These are phyloP conservation scores for Pterobdella sp. DNA, from an alignment of 2,888 invertebrate genomes.

Conservation along the genomic window DNA sequence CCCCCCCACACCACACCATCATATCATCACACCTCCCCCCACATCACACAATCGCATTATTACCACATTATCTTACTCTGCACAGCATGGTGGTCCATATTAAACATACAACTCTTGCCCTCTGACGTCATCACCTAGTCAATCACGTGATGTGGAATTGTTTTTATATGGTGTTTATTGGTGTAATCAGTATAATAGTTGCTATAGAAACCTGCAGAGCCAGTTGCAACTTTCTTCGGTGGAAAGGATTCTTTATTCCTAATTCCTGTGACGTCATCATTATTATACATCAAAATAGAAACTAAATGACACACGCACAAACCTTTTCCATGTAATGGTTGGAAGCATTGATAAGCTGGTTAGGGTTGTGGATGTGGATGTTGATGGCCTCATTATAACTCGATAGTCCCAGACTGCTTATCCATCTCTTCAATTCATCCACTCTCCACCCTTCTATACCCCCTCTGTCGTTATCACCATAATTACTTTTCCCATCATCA, in stretches of 20 bases:
- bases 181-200: too few relatives aligned
- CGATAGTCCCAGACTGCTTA: constrained; percentile 50
- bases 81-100: constrained; percentile 62
- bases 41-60: too few relatives aligned
- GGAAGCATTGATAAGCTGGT: constrained; percentile 68
- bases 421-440: too few relatives aligned
- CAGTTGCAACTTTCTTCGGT: constrained; percentile 81
- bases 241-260: constrained; percentile 62
- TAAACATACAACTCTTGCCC: constrained; percentile 42
- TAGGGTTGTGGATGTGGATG: constrained; percentile 72
- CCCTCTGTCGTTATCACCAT: too few relatives aligned
- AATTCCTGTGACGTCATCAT: constrained; percentile 46
- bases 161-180: too few relatives aligned
- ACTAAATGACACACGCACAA: not conserved
- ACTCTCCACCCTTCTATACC: too few relatives aligned
- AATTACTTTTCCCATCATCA: too few relatives aligned
- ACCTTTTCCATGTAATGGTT: constrained; percentile 76
- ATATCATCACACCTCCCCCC: too few relatives aligned
- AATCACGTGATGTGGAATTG: too few relatives aligned
- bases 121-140: constrained; percentile 30
- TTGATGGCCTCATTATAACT: constrained; percentile 70
- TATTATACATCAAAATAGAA: not conserved
- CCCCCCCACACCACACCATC: too few relatives aligned
- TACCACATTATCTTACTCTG: constrained; percentile 45
- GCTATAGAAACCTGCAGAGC: constrained; percentile 54